A percentile compares a stretch with the other conserved stretches of the same genome.
phyloP scores from a whole-genome alignment of 2,797 vertebrate species.

The Sebastes elongatus region DNA sequence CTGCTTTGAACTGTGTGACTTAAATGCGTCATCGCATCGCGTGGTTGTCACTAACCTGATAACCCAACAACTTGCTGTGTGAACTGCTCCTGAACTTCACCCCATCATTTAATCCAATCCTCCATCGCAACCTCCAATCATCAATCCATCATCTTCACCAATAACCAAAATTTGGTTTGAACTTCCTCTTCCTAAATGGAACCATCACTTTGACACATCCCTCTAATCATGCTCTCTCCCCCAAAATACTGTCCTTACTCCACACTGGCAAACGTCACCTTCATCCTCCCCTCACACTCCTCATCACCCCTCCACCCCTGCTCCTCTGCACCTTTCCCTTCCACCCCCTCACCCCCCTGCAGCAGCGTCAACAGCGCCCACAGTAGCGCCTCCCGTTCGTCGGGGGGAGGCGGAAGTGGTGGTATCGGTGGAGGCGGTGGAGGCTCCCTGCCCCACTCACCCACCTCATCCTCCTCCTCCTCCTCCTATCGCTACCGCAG shows the following conservation, averaged over 20 bases:
- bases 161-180: background rate
- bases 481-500: conserved; percentile 95
- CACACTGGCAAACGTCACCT: background rate
- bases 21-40: background rate
- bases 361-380: conserved; percentile 94
- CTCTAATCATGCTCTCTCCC: conserved; percentile 8
- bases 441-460: conserved; percentile 91
- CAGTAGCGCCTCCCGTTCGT: conserved; percentile 91
- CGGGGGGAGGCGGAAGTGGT: conserved; percentile 73
- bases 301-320: conserved; percentile 44
- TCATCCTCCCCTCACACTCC: conserved; percentile 2
- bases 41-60: conserved; percentile 31
- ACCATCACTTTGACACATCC: background rate
- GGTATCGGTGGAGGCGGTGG: conserved; percentile 65
- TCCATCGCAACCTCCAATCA: background rate
- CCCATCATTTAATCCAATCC: background rate
- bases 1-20: conserved; percentile 35
- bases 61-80: conserved; percentile 21
- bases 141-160: background rate
- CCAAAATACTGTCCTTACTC: conserved; percentile 3
- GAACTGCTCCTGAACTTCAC: conserved; percentile 12
- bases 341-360: conserved; percentile 58
- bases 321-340: conserved; percentile 5
- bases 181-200: background rate
- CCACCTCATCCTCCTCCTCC: conserved; percentile 88